Base-by-base conservation (phyloP, 1,140 invertebrate species). In the Camponotus vicinus region DNA sequence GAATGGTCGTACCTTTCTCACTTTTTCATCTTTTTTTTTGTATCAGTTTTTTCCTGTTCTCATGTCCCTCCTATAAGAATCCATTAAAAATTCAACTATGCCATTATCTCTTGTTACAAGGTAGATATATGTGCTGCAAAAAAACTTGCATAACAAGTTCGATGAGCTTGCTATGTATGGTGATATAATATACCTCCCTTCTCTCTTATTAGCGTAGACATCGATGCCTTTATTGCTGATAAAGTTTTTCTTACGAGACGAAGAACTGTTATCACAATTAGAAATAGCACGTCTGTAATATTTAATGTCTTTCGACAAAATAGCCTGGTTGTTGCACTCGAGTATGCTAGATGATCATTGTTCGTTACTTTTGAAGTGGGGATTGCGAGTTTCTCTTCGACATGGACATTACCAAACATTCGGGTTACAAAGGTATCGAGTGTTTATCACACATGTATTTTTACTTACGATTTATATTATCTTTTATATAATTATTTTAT, bases 301-400 rank as follows among this genome's bases (percentile, higher is more conserved):
- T 79, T 79, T 79, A 79, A 79, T 79, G 40, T 3, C 11, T 34
- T 15, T 66, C n/a, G n/a, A 64, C 2, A n/a, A 37, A 45, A 8
- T 7, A 52, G 15, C 2, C 18, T 37, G 42, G n/a, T 55, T 76
- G n/a, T 67, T 45, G 13, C n/a, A 42, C 3, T 66, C 32, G n/a
- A 40, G 42, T 57, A 64, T 77, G 75, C 21, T 18, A 21, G 0
- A 52, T 52, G 13, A 67, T 13, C 13, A 55, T 18, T 21, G 42
- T 66, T 45, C 18, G n/a, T 3, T 9, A 37, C 13, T 49, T 49
- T 49, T 0, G 1, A 4, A 78, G 7, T 11, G 7, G 11, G n/a
- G 49, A 3, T 49, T 66, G 0, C 9, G 18, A 45, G 3, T n/a
- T 59, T 7, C 18, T 63, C 34, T 27, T 21, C 61, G 7, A 52